Evolutionary conservation across 2,797 vertebrate genomes (phyloP), one percentile per base, ranked within the genome.

Genomic region (Florisuga fusca): DNA sequence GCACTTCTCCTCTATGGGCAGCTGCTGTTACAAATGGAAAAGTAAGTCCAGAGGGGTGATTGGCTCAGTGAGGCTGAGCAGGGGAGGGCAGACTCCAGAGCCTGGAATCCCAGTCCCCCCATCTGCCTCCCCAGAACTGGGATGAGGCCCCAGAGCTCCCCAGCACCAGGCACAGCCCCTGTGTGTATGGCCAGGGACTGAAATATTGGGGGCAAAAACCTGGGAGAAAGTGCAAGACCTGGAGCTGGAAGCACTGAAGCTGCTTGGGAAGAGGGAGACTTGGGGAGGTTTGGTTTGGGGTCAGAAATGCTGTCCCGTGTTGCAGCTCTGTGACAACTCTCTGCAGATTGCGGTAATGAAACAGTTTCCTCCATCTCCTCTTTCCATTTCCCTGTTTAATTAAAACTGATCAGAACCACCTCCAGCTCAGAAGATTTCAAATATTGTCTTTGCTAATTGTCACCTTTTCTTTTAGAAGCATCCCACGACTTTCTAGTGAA

Each of bases 141-240:
- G 50, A 45, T 69, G 31, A 23, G 38, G 10, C 16, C 55, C 27
- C 48, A 36, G 17, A 14, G 0, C 51, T 20, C 54, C 29, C 55
- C 27, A 8, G 8, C 38, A 0, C 29, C 2, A 54, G 27, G 17
- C 9, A 36, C 34, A 55, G 27, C 45, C 67, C 4, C 3, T 1
- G 7, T 8, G n/a, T 3, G 29, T 3, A 61, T 48, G 34, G 41
- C 1, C 55, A 59, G 68, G 29, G 2, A 1, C 34, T 3, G 8
- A n/a, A 26, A 3, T 0, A 2, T 12, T 9, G 1, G 0, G 0
- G 29, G 82, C 66, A 58, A 69, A 58, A 29, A 1, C 12, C 45
- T 26, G 72, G 45, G 15, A 48, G 51, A 10, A 15, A 45, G 8
- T 5, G 6, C 0, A 0, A 76, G 76, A 45, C 41, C 16, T 4